Conservation (phyloP, 2,888 invertebrate genomes). For the Apamea anceps region DNA sequence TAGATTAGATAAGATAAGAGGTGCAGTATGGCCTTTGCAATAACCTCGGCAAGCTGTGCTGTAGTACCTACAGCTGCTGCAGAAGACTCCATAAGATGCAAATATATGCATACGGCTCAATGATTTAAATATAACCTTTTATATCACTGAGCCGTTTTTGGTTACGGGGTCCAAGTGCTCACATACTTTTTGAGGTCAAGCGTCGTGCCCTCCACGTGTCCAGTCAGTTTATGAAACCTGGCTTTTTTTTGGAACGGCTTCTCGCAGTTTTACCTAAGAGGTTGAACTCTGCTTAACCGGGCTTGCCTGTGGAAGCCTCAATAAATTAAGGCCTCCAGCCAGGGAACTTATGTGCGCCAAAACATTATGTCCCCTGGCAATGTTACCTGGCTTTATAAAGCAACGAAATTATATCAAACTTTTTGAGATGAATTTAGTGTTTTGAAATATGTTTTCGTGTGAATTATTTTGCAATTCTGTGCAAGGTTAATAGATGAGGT, state of each 20-base stretch:
- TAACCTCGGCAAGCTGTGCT: too few relatives aligned
- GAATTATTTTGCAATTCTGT: conserved; percentile 65
- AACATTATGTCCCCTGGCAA: too few relatives aligned
- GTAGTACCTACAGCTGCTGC: not conserved
- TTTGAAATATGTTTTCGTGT: conserved; percentile 66
- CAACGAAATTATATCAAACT: conserved; percentile 22
- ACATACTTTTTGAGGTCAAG: not conserved
- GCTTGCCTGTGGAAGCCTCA: too few relatives aligned
- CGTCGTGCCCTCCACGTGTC: not conserved
- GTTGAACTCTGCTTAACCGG: too few relatives aligned
- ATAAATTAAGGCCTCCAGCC: too few relatives aligned
- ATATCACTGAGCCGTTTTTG: not conserved
- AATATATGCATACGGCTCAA: not conserved
- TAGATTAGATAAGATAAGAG: not conserved
- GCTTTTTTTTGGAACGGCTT: too few relatives aligned
- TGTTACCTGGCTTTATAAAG: not conserved
- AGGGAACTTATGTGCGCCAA: too few relatives aligned
- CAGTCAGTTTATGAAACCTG: not conserved
- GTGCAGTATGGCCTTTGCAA: not conserved
- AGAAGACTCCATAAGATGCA: not conserved
- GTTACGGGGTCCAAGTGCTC: not conserved
- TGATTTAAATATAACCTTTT: not conserved
- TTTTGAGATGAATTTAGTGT: conserved; percentile 59
- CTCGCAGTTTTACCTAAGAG: too few relatives aligned
- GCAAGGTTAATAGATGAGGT: conserved; percentile 66